A percentile compares a stretch with the other conserved stretches of the same genome.
Conservation (phyloP, 2,888 invertebrate species). For the Hypomecis punctinalis region DNA sequence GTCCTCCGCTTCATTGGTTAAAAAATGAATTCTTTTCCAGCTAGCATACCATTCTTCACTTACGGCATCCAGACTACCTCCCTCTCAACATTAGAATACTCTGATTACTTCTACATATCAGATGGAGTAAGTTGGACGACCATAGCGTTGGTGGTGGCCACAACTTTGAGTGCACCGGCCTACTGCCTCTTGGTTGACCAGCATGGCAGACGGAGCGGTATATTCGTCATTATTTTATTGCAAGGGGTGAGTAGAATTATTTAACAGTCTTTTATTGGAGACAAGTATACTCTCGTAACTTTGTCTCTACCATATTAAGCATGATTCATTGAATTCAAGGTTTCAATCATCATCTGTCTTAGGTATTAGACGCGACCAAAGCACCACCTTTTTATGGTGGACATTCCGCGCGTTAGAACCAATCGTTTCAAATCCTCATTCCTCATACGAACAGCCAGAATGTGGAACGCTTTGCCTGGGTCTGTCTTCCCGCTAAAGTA, state of each 20-base stretch:
- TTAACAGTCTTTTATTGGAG: not conserved
- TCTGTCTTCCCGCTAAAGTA: too few relatives aligned
- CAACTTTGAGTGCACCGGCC: constrained; percentile 56
- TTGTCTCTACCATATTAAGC: too few relatives aligned
- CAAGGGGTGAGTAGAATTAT: constrained; percentile 66
- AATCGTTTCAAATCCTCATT: too few relatives aligned
- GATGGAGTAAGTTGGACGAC: constrained; percentile 65
- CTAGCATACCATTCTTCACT: constrained; percentile 71
- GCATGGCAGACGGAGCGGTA: constrained; percentile 63
- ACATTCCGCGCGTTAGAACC: too few relatives aligned
- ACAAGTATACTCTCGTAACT: too few relatives aligned
- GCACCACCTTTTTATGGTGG: too few relatives aligned
- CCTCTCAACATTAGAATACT: constrained; percentile 60
- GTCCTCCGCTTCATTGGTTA: too few relatives aligned
- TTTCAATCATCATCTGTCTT: too few relatives aligned
- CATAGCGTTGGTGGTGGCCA: constrained; percentile 59
- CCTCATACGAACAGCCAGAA: too few relatives aligned
- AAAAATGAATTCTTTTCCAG: constrained; percentile 52
- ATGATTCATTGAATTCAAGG: too few relatives aligned
- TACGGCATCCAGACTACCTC: constrained; percentile 67
- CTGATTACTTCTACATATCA: constrained; percentile 57
- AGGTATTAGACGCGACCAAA: too few relatives aligned
- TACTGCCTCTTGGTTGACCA: constrained; percentile 59
- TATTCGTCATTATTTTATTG: constrained; percentile 64
- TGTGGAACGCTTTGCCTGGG: too few relatives aligned